A percentile compares a stretch with the other conserved stretches of the same genome.
Evolutionary conservation across 2,888 invertebrate genomes (phyloP).

Genomic region (Morpho helenor): DNA sequence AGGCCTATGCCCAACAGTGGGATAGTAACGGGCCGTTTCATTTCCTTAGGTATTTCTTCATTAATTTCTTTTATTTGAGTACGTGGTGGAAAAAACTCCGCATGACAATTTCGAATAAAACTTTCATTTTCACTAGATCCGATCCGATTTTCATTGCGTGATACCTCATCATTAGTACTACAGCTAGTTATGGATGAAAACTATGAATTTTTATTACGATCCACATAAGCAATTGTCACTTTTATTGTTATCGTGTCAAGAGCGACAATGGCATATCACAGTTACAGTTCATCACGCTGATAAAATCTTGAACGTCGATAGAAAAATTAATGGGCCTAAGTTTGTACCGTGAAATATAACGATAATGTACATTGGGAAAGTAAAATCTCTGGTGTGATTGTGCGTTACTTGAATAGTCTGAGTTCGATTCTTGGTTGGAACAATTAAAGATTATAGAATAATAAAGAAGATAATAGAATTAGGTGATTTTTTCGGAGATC

Average conservation of each 20-base stretch:
- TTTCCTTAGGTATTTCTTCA: slow-evolving; percentile 3
- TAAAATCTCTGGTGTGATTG: not conserved
- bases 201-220: slow-evolving; percentile 25
- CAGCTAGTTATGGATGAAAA: slow-evolving; percentile 21
- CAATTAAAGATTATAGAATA: too few relatives aligned
- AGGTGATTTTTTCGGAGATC: too few relatives aligned
- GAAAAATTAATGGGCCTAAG: slow-evolving; percentile 16
- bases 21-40: too few relatives aligned
- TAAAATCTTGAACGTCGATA: slow-evolving; percentile 24
- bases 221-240: slow-evolving; percentile 2
- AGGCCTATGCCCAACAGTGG: too few relatives aligned
- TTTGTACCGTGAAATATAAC: slow-evolving; percentile 13
- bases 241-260: not conserved
- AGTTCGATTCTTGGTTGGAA: too few relatives aligned
- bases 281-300: slow-evolving; percentile 8
- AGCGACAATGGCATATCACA: slow-evolving; percentile 4
- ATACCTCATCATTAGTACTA: slow-evolving; percentile 27
- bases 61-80: not conserved
- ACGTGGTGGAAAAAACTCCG: not conserved
- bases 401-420: too few relatives aligned
- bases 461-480: too few relatives aligned
- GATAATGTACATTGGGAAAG: slow-evolving; percentile 6
- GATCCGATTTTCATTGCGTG: slow-evolving; percentile 28
- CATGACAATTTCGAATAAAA: slow-evolving; percentile 16
- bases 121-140: slow-evolving; percentile 29